Base-by-base conservation (phyloP, 2,797 vertebrate species). In the Meriones psammophilus region DNA sequence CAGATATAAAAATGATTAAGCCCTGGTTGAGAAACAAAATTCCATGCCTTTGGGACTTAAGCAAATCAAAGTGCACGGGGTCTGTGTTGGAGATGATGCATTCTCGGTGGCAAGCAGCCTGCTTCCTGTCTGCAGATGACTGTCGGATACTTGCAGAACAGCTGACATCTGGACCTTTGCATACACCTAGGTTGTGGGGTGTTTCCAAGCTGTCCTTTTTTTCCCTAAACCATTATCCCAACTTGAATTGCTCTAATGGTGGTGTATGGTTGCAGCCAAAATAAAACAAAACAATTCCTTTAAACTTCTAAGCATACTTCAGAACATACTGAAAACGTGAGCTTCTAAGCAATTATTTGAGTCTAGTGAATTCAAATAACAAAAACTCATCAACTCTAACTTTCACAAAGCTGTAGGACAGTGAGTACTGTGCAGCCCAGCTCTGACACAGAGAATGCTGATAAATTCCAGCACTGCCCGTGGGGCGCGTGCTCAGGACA, bases 221-320 rank as follows among this genome's bases (percentile, higher is more conserved):
- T 5, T 10, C 12, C 5, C 5, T 76, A 95, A 90, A 77, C 50
- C 26, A 91, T 77, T 83, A 85, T 78, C 36, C 36, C 30, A 95
- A 14, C 64, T 80, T 95, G 73, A 96, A 94, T 78, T 94, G 79
- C 88, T 92, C 30, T 94, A 95, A 79, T 1, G 36, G 26, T 33
- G 42, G 92, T 62, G 4, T 56, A 66, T n/a, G 2, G 46, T 81
- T 95, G 94, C 26, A 92, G 62, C 50, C 62, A 95, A 94, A 94
- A 84, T 93, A 36, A 88, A 62, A 95, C 56, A 12, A 94, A 96
- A 91, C 58, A 66, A 33, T 94, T 92, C 73, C 73, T 95, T 83
- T 92, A 95, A 93, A 96, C 89, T 88, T 93, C 42, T 66, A 56
- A 64, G 88, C 71, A 89, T 84, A 91, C 81, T 95, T 94, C 81